These are phyloP conservation scores for Anagyrus pseudococci DNA, from an alignment of 2,888 invertebrate species.

Conservation along the genomic window DNA sequence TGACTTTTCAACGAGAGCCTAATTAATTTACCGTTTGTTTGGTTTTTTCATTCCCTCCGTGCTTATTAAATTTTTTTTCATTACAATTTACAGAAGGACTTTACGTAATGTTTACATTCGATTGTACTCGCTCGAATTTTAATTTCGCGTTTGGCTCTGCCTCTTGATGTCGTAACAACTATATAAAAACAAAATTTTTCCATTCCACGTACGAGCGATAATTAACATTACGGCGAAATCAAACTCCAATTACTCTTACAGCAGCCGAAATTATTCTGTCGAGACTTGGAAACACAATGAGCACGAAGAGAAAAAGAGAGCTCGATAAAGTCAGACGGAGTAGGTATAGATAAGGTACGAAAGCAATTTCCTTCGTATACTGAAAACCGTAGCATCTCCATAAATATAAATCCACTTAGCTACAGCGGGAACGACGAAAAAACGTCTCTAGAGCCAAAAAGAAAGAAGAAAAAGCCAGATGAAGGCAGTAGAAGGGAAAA, in stretches of 20 bases:
- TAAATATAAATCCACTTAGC: conserved; percentile 41
- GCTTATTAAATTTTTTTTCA: too few species aligned
- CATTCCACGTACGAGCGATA: background rate
- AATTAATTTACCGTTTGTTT: too few species aligned
- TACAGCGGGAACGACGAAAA: conserved; percentile 1
- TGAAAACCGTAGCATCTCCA: conserved; percentile 30
- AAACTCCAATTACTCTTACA: too few species aligned
- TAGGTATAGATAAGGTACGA: conserved; percentile 23
- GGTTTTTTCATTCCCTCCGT: too few species aligned
- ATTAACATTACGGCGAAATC: background rate
- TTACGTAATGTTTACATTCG: too few species aligned
- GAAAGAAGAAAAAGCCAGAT: conserved; percentile 1
- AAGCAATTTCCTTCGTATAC: conserved; percentile 35
- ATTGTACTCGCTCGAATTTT: too few species aligned
- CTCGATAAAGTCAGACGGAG: conserved; percentile 1
- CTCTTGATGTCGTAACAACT: too few species aligned
- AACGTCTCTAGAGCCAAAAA: background rate
- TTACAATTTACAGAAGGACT: background rate
- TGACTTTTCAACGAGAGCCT: background rate
- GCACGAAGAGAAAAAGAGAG: background rate
- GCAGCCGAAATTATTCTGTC: too few species aligned
- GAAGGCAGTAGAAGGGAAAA: conserved; percentile 4
- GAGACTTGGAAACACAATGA: background rate
- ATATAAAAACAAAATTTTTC: too few species aligned
- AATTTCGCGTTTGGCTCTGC: too few species aligned